These are phyloP conservation scores for Acanthopleura granulata DNA, from an alignment of 2,888 invertebrate species.

Conservation along the genomic window DNA sequence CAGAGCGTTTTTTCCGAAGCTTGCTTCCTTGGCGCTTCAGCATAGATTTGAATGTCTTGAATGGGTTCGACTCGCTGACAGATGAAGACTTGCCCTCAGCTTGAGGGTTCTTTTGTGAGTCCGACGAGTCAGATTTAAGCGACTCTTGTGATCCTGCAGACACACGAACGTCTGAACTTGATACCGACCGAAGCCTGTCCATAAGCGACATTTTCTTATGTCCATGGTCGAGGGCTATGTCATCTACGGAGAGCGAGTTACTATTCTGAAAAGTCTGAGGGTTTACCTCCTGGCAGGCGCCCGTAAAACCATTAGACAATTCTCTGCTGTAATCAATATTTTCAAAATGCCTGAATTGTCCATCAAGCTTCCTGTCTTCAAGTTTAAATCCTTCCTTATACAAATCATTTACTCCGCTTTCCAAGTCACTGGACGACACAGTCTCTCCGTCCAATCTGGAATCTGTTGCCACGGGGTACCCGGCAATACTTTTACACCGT, in stretches of 20 bases:
- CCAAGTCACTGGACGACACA: not conserved
- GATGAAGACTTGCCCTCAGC: not conserved
- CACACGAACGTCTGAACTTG: conserved; percentile 11
- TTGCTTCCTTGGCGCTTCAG: conserved; percentile 59
- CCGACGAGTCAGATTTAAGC: not conserved
- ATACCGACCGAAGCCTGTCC: not conserved
- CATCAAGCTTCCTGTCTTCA: not conserved
- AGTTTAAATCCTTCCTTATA: conserved; percentile 1
- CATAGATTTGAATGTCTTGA: conserved; percentile 57
- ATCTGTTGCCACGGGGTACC: conserved; percentile 27
- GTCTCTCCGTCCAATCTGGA: conserved; percentile 9
- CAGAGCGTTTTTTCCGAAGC: conserved; percentile 49
- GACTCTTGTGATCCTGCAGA: not conserved
- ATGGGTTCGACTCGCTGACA: conserved; percentile 37
- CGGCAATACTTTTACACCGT: conserved; percentile 33
- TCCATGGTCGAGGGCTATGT: not conserved
- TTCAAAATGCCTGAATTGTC: conserved; percentile 11
- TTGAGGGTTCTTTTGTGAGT: not conserved
- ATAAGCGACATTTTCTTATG: not conserved
- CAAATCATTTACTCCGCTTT: conserved; percentile 16
- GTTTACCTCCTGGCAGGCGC: not conserved
- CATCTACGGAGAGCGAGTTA: not conserved
- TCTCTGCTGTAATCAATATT: conserved; percentile 1
- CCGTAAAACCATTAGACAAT: conserved; percentile 23
- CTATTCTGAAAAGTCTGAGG: not conserved